Base-by-base conservation (phyloP, 92 coral and sea anemone genomes). In the Parazoanthus darwini region DNA sequence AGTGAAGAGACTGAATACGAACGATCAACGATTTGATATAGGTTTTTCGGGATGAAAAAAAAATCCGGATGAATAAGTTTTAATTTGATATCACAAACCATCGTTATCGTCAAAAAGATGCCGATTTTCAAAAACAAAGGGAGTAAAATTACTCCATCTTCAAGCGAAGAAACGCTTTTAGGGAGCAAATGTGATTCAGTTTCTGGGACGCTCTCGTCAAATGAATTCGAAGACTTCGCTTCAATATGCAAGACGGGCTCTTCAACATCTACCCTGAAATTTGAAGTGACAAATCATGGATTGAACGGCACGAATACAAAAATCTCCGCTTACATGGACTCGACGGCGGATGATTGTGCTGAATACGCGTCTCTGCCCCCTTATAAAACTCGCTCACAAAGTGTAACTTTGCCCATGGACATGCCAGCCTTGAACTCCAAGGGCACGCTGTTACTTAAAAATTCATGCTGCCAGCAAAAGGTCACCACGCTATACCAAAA, bases 341-440 rank as follows among this genome's bases (percentile, higher is more conserved):
- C 54, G 80, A 18, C 33, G 33, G 33, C 51, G 20, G 80, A 76
- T 76, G 80, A 76, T 51, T 76, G 39, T 8, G 80, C 42, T 38
- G 80, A 76, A 18, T 76, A 76, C 84, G 73, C 91, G 22, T 91
- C 93, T 15, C 80, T 91, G 14, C 93, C 93, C 20, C 87, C 81
- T 39, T 78, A 88, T 77, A 88, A 82, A 76, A 74, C 84, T 8
- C 70, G 93, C 26, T 76, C 88, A 22, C 93, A 91, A 37, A 82
- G 78, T n/a, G 88, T 91, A 9, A 91, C 93, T 11, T 77, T 86
- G 26, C 94, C 94, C n/a, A 82, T 91, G 89, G 85, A 89, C 6
- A 92, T 82, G 92, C 90, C 89, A 14, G 86, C 82, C 35, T 88
- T 86, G 22, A 76, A 76, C 80, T 76, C 80, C 3, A 76, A n/a